Percentiles rank a stretch among this genome's conserved stretches.
These are phyloP conservation scores for Ethmia dodecea DNA, from an alignment of 2,888 invertebrate species.

Conservation along the genomic window DNA sequence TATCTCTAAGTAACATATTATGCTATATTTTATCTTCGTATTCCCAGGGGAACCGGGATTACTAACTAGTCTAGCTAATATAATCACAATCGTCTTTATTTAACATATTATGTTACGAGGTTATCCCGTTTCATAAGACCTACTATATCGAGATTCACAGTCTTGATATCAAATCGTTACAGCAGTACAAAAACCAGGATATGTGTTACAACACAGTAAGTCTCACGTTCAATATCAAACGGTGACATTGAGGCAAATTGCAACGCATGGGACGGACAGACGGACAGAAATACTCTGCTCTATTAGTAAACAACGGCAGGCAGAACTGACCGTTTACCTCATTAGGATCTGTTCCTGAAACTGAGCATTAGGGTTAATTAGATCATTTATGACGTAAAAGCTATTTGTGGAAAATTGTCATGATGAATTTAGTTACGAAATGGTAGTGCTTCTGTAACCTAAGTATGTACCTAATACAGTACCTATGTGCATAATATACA, in stretches of 20 bases:
- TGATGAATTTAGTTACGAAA: too few species aligned
- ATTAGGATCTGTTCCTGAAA: constrained; percentile 38
- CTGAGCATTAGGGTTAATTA: constrained; percentile 14
- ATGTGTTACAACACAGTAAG: constrained; percentile 1
- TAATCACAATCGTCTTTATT: too few species aligned
- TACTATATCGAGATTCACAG: too few species aligned
- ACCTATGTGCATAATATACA: too few species aligned
- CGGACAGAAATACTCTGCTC: constrained; percentile 25
- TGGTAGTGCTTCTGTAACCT: too few species aligned
- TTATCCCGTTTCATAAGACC: too few species aligned
- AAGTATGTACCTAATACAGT: too few species aligned
- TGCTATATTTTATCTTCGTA: too few species aligned
- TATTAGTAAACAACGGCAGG: constrained; percentile 27
- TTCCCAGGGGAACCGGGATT: too few species aligned
- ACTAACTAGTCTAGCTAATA: too few species aligned
- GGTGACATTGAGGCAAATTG: constrained; percentile 33
- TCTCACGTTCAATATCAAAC: constrained; percentile 28
- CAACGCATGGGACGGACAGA: constrained; percentile 26
- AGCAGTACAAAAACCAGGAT: neutral
- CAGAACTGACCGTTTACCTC: constrained; percentile 32
- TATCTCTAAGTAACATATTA: too few species aligned
- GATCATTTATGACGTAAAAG: constrained; percentile 9
- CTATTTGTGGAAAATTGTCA: constrained; percentile 28
- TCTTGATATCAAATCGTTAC: neutral
- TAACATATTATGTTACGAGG: too few species aligned